Evolutionary conservation across 2,888 invertebrate species (phyloP).

Genomic region (Agapostemon virescens): DNA sequence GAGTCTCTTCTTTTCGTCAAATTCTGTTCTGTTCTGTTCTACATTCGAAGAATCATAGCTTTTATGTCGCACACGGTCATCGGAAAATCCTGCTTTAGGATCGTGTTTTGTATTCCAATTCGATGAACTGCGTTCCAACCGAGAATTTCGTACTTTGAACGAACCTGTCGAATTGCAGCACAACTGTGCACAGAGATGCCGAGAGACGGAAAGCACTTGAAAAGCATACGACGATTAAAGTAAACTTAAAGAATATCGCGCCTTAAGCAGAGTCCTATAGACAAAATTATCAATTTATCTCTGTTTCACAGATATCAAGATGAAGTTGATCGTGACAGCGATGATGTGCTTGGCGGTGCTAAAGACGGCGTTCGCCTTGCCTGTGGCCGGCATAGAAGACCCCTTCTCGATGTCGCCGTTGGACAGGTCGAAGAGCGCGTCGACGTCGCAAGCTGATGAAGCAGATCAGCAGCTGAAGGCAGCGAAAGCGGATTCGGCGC

Average conservation of each 20-base stretch:
- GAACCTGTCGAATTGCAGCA: not conserved
- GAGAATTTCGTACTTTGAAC: too few species aligned
- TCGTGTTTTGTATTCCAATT: too few species aligned
- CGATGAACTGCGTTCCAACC: too few species aligned
- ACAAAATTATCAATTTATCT: not conserved
- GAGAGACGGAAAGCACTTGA: not conserved
- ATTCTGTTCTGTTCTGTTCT: too few species aligned
- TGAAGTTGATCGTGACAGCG: conserved; percentile 78
- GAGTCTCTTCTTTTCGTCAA: too few species aligned
- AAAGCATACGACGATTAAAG: not conserved
- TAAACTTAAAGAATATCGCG: not conserved
- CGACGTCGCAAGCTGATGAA: conserved; percentile 40
- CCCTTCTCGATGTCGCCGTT: not conserved
- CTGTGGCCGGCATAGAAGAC: conserved; percentile 82
- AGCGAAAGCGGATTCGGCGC: conserved; percentile 50
- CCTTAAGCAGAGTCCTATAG: not conserved
- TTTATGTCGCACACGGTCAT: too few species aligned
- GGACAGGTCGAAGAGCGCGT: conserved; percentile 49
- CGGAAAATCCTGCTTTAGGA: not conserved
- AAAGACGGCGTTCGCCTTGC: conserved; percentile 83
- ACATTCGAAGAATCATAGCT: too few species aligned
- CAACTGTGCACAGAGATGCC: not conserved
- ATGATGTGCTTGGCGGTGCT: conserved; percentile 83
- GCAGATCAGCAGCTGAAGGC: conserved; percentile 31
- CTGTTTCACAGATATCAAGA: conserved; percentile 73